These are phyloP conservation scores for Drosophila trichaetosa DNA, from an alignment of 2,888 invertebrate species.

Conservation along the genomic window DNA sequence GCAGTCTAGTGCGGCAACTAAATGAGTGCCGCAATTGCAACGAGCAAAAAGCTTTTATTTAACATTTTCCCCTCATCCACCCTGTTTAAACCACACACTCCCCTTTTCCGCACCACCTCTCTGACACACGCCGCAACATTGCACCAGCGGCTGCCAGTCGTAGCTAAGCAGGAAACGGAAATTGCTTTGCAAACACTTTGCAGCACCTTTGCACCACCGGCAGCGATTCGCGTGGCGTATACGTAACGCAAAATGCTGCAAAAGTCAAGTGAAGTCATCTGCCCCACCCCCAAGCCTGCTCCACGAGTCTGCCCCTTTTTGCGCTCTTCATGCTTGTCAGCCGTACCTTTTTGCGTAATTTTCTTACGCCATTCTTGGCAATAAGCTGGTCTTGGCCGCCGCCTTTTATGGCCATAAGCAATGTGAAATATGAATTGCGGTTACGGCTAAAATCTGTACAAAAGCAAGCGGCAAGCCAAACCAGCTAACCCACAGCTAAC, in stretches of 20 bases:
- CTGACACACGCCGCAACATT: constrained; percentile 8
- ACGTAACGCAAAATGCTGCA: constrained; percentile 46
- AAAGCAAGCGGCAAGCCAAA: constrained; percentile 35
- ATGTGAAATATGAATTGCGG: constrained; percentile 80
- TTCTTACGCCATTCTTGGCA: constrained; percentile 63
- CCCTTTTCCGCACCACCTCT: too few species aligned
- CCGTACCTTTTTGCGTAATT: constrained; percentile 58
- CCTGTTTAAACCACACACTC: not conserved
- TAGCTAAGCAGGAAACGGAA: constrained; percentile 77
- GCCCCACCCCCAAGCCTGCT: not conserved
- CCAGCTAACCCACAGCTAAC: constrained; percentile 31
- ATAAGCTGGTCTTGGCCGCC: constrained; percentile 42
- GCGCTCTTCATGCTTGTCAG: constrained; percentile 7
- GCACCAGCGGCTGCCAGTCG: constrained; percentile 67
- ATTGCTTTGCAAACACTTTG: constrained; percentile 80
- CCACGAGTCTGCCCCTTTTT: not conserved
- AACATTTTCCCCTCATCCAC: constrained; percentile 3
- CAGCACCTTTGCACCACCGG: constrained; percentile 48
- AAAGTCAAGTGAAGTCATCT: constrained; percentile 69
- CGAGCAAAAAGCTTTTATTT: constrained; percentile 8
- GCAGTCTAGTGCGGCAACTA: constrained; percentile 34
- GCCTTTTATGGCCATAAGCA: constrained; percentile 64
- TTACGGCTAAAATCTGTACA: constrained; percentile 62
- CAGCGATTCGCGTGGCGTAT: constrained; percentile 48
- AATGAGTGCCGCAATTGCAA: constrained; percentile 50